Evolutionary conservation across 1,140 invertebrate genomes (phyloP).

Genomic region (Paraescarpia echinospica): DNA sequence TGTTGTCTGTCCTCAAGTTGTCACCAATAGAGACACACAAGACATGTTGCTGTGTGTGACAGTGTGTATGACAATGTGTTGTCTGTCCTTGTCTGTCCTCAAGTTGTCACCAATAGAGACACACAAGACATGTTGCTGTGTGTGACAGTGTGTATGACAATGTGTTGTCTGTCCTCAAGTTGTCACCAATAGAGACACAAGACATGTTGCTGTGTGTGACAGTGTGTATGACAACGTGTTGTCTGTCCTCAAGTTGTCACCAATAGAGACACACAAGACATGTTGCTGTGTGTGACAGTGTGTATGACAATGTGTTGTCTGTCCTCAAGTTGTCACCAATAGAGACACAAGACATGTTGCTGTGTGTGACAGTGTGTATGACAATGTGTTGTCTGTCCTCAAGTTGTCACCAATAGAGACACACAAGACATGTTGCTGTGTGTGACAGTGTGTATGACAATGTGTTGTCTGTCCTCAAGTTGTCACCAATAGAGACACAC

Average conservation of each 20-base stretch:
- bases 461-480: constrained; percentile 67
- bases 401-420: constrained; percentile 97
- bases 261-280: constrained; percentile 97
- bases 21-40: constrained; percentile 97
- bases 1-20: constrained; percentile 70
- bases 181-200: constrained; percentile 96
- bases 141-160: constrained; percentile 65
- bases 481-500: constrained; percentile 96
- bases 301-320: constrained; percentile 14
- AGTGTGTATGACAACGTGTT: constrained; percentile 17
- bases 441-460: constrained; percentile 65
- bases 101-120: constrained; percentile 97
- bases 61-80: constrained; percentile 5
- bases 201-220: too few relatives aligned
- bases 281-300: constrained; percentile 95
- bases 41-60: too few relatives aligned
- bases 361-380: constrained; percentile 15
- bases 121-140: constrained; percentile 97
- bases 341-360: too few relatives aligned
- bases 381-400: constrained; percentile 8
- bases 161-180: constrained; percentile 67
- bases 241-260: constrained; percentile 82
- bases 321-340: constrained; percentile 89
- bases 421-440: constrained; percentile 97
- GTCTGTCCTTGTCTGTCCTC: background rate